Base-by-base conservation (phyloP, 2,888 invertebrate species). In the Dioctria rufipes region DNA sequence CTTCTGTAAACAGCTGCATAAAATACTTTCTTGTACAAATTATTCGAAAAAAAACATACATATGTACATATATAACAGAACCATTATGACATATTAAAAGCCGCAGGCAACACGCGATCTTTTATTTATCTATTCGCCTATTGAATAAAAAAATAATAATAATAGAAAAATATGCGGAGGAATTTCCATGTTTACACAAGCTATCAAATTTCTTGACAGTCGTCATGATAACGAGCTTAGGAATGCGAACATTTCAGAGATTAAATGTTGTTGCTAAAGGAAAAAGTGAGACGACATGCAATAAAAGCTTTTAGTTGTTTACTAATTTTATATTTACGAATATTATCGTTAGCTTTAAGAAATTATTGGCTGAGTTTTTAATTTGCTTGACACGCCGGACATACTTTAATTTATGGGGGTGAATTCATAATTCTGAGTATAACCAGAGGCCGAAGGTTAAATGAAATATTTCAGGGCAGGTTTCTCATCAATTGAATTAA, bases 181-280 rank as follows among this genome's bases (percentile, higher is more conserved):
- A 79, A 67, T 79, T 78, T 79, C 60, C 60, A 42, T 79, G 79
- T 79, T 79, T 79, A 79, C 67, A 5, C 46, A 79, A 79, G 79
- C 67, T 79, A 79, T 79, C 79, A 79, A 63, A 77, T 61, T 77
- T 77, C 63, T 77, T 77, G 77, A 77, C 63, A 63, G 63, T 63
- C 49, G 77, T 77, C 77, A 49, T 77, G 77, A 77, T 77, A 77
- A 77, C 77, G 46, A 49, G 63, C 63, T 77, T n/a, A 37, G 77
- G 77, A 77, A 77, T 77, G 61, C 63, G 77, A 77, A 49, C 77
- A 63, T 63, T 77, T 73, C 61, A 9, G n/a, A 77, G 77, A 77
- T 77, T 49, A 77, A 63, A 63, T 43, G 46, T 77, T 77, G 46
- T 77, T 39, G 77, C 58, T 63, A 63, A 63, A 63, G 63, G 63